Evolutionary conservation across 2,888 invertebrate genomes (phyloP).

Genomic region (Epinotia demarniana): DNA sequence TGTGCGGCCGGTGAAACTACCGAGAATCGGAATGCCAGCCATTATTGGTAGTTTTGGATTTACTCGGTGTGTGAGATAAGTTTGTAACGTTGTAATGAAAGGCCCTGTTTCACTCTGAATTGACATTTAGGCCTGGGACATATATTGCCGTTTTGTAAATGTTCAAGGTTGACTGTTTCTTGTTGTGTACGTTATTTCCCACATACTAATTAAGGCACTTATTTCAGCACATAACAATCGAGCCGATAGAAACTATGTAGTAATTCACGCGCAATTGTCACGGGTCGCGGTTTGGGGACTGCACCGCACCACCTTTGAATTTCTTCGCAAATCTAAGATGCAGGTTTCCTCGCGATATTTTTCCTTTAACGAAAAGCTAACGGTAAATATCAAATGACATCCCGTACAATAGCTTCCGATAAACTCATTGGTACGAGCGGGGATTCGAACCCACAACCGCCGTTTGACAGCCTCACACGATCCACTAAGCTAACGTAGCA

Average conservation of each 20-base stretch:
- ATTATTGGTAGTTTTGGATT: slow-evolving; percentile 1
- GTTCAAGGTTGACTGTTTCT: slow-evolving; percentile 1
- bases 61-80: slow-evolving; percentile 13
- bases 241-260: neutral
- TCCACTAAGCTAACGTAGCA: too few relatives aligned
- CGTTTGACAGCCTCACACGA: too few relatives aligned
- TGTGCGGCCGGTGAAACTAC: neutral
- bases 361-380: too few relatives aligned
- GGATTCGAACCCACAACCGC: too few relatives aligned
- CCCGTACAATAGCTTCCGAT: too few relatives aligned
- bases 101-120: slow-evolving; percentile 39
- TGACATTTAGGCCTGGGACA: slow-evolving; percentile 34
- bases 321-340: too few relatives aligned
- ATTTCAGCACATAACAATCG: neutral
- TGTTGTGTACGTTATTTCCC: neutral
- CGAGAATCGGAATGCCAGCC: neutral
- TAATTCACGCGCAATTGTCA: too few relatives aligned
- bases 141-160: slow-evolving; percentile 36
- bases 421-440: too few relatives aligned
- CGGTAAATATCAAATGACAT: too few relatives aligned
- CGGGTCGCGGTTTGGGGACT: too few relatives aligned
- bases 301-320: too few relatives aligned
- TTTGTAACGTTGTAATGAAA: slow-evolving; percentile 41
- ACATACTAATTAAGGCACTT: neutral
- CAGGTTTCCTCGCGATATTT: too few relatives aligned